phyloP scores from a whole-genome alignment of 2,888 invertebrate genomes.

The Drosophila ustulata region DNA sequence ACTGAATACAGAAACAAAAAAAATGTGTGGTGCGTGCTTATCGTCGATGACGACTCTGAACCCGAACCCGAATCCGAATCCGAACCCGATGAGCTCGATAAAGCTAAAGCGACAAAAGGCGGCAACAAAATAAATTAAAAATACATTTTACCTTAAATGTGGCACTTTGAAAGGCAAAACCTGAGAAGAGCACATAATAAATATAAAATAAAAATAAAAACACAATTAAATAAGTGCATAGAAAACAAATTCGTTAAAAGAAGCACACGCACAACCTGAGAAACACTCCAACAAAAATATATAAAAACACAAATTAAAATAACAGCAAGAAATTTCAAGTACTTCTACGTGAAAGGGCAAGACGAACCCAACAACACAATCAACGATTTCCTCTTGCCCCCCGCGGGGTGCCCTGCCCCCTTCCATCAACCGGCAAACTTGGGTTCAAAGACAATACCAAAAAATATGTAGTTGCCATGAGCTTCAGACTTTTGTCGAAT shows the following conservation, averaged over 20 bases:
- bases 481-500: background rate
- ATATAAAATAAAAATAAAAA: constrained; percentile 64
- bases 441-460: constrained; percentile 17
- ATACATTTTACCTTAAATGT: constrained; percentile 81
- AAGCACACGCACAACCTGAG: constrained; percentile 19
- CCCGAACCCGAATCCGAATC: constrained; percentile 31
- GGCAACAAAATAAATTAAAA: constrained; percentile 81
- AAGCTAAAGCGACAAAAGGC: constrained; percentile 57
- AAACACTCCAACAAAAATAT: constrained; percentile 21
- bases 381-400: constrained; percentile 3
- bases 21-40: constrained; percentile 75
- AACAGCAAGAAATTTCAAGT: constrained; percentile 62
- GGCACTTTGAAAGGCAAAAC: constrained; percentile 72
- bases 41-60: constrained; percentile 53
- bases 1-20: constrained; percentile 8
- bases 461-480: constrained; percentile 2
- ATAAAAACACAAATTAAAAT: constrained; percentile 66
- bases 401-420: background rate
- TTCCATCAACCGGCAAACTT: constrained; percentile 10
- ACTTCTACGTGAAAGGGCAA: constrained; percentile 58
- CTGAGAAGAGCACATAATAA: constrained; percentile 76
- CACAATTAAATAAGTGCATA: constrained; percentile 79
- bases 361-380: constrained; percentile 26
- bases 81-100: constrained; percentile 72
- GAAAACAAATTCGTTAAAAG: constrained; percentile 62